These are phyloP conservation scores for Atherinomorus stipes DNA, from an alignment of 2,113 vertebrate genomes.

Conservation along the genomic window DNA sequence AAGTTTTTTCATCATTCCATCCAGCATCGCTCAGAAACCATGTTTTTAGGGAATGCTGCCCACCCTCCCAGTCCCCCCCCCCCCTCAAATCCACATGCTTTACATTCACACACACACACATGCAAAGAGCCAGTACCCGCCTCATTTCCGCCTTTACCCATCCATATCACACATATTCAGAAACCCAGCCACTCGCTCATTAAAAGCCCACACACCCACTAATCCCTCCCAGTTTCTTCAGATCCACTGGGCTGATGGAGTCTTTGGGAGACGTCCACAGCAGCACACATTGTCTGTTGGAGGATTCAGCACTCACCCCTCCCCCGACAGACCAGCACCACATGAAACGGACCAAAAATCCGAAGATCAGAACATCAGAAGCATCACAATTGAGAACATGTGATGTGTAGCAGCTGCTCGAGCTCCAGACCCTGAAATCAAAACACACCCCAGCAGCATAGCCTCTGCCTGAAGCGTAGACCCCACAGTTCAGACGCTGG, in stretches of 20 bases:
- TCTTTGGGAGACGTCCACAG: constrained; percentile 15
- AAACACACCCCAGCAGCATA: constrained; percentile 45
- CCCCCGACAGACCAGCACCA: constrained; percentile 14
- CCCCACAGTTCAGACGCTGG: constrained; percentile 24
- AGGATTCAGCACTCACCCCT: constrained; percentile 2
- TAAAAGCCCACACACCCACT: constrained; percentile 60
- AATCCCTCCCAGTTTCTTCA: constrained; percentile 70
- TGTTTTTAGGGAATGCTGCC: constrained; percentile 69
- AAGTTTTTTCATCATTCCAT: constrained; percentile 63
- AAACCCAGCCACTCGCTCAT: constrained; percentile 50
- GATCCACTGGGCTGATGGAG: constrained; percentile 44
- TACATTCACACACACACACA: constrained; percentile 17
- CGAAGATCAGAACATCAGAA: constrained; percentile 38
- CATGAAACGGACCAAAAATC: constrained; percentile 29
- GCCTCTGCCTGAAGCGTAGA: constrained; percentile 15
- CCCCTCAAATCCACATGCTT: constrained; percentile 28
- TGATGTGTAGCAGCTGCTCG: constrained; percentile 36
- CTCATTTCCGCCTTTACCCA: constrained; percentile 52
- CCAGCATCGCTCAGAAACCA: constrained; percentile 50
- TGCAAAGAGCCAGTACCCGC: constrained; percentile 3
- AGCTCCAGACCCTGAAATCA: constrained; percentile 45
- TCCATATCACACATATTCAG: constrained; percentile 61
- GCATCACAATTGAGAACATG: constrained; percentile 7
- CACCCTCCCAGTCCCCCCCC: constrained; percentile 23
- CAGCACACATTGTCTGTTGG: background rate